phyloP scores from a whole-genome alignment of 2,797 vertebrate genomes.

The Mus minutoides region DNA sequence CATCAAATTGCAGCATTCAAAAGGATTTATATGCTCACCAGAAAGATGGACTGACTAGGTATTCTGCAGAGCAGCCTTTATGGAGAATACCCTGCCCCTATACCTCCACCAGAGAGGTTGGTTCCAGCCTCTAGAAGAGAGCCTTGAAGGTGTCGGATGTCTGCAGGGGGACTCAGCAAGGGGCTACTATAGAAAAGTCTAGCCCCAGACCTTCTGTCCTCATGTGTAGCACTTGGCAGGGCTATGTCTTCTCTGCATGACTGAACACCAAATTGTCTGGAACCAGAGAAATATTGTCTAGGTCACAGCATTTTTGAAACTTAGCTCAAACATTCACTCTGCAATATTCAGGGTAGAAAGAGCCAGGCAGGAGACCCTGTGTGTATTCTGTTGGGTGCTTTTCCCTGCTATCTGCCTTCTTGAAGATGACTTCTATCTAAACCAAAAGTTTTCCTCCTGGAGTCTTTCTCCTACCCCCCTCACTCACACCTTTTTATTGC shows the following conservation, averaged over 20 bases:
- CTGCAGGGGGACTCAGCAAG: not conserved
- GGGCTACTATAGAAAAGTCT: not conserved
- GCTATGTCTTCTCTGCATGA: not conserved
- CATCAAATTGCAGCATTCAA: not conserved
- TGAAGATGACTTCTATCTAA: not conserved
- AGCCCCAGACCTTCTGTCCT: not conserved
- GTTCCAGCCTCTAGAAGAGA: not conserved
- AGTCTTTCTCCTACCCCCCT: not conserved
- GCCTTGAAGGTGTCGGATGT: accelerated
- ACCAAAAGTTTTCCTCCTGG: not conserved
- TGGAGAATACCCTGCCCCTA: too few species aligned
- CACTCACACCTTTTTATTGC: not conserved
- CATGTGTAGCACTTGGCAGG: not conserved
- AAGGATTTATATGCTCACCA: not conserved
- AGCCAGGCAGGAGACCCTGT: accelerated
- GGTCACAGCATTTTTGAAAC: not conserved
- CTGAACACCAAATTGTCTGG: not conserved
- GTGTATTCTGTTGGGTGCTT: not conserved
- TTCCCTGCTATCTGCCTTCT: not conserved
- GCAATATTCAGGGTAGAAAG: not conserved
- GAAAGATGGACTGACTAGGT: too few species aligned
- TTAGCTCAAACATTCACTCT: not conserved
- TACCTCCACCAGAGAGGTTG: too few species aligned
- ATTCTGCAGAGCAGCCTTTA: not conserved
- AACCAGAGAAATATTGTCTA: not conserved